Evolutionary conservation across 1,140 invertebrate species (phyloP), one percentile per base, ranked within the genome.

Genomic region (Heterodera carotae): DNA sequence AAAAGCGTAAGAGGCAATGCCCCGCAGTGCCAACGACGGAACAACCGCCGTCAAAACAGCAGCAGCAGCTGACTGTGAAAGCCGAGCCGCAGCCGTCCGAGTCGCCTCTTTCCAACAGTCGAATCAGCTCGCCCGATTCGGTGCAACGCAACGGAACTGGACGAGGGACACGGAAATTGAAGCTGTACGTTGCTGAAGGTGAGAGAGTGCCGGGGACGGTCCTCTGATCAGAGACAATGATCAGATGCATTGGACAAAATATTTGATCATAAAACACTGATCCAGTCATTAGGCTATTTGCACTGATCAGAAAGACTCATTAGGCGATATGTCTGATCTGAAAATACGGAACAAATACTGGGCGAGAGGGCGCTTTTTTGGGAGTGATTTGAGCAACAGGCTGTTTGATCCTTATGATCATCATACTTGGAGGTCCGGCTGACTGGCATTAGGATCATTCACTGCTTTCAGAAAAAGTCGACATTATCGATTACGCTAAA

Each of bases 401-500:
- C n/a, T n/a, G n/a, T n/a, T n/a, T n/a, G n/a, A n/a, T n/a, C n/a
- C n/a, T n/a, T n/a, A n/a, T n/a, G n/a, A n/a, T n/a, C n/a, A n/a
- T n/a, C n/a, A n/a, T n/a, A n/a, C n/a, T n/a, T n/a, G n/a, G n/a
- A 29, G 60, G 36, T 73, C 62, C 31, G 22, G 27, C 22, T 18
- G 36, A 62, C 64, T 70, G 39, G 39, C 6, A 22, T 43, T 43
- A 8, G 6, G 39, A 43, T 43, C 36, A 43, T 6, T 8, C 6
- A 43, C 8, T 25, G 29, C 39, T 31, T 74, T 59, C 29, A 74
- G 83, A 86, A 43, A 85, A 85, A 48, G 70, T 86, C 25, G 83
- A 84, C 36, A 85, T 85, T 39, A 85, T 85, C 33, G 84, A 87
- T 59, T 86, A 86, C 68, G 84, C 84, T 10, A 85, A 85, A 69